Base-by-base conservation (phyloP, 2,888 invertebrate species). In the Tricholauxania praeusta region DNA sequence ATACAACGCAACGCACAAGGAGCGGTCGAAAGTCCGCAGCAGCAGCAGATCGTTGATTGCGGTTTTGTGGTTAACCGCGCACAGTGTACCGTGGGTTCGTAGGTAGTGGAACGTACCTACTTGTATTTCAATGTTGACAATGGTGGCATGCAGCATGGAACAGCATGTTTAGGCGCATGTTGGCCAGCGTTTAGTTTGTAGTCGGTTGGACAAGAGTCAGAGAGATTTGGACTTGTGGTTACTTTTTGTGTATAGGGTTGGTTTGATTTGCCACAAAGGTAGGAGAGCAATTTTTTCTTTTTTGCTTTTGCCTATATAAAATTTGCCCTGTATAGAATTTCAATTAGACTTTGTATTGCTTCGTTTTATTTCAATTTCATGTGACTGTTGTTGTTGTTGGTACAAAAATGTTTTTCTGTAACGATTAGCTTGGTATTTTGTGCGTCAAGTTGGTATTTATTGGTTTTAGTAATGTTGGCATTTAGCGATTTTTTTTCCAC, bases 361-460 rank as follows among this genome's bases (percentile, higher is more conserved):
- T 66, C 63, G 47, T 60, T 73, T 28, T 28, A 28, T 28, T 28
- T 28, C 28, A 4, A 28, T 28, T 28, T 28, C 28, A 28, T 72
- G 62, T 76, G 51, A 60, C 68, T 59, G 52, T 51, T 53, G 62
- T 51, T 59, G 39, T 70, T 65, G 66, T 66, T 73, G 51, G 17
- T 32, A 67, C 57, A 67, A 10, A 39, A 39, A 39, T 39, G n/a
- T 70, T 70, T 70, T 80, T 77, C 75, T 80, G 80, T 80, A 82
- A 80, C 81, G 81, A 82, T 81, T 81, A 80, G 82, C 81, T 83
- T 80, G 83, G 84, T 79, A 84, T 84, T 84, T 83, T 82, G 81
- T 84, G 84, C 84, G 84, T 84, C 84, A 84, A 84, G 81, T 84
- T 82, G 84, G 84, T 85, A 84, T 84, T 84, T 84, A 84, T 84